Evolutionary conservation across 2,888 invertebrate species (phyloP).

Genomic region (Stenchaetothrips biformis): DNA sequence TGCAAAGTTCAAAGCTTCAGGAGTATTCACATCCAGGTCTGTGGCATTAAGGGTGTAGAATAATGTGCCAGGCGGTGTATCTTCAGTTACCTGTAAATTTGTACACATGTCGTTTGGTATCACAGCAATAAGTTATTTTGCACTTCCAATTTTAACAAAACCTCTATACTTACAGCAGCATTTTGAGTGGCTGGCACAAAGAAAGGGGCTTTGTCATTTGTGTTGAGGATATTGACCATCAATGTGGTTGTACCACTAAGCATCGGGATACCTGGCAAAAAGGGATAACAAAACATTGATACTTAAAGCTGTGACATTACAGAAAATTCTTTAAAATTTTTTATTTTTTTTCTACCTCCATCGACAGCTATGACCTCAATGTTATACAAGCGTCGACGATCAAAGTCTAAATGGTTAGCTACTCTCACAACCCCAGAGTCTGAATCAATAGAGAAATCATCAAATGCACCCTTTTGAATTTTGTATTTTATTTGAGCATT

Average conservation of each 20-base stretch:
- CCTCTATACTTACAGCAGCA: slow-evolving; percentile 56
- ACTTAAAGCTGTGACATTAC: background rate
- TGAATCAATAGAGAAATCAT: slow-evolving; percentile 77
- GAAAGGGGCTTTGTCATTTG: slow-evolving; percentile 81
- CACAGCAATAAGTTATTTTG: slow-evolving; percentile 13
- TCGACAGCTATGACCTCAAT: slow-evolving; percentile 79
- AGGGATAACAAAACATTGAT: slow-evolving; percentile 27
- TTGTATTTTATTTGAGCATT: slow-evolving; percentile 77
- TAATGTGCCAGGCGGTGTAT: slow-evolving; percentile 64
- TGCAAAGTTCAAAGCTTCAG: slow-evolving; percentile 61
- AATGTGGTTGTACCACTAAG: slow-evolving; percentile 75
- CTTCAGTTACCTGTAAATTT: slow-evolving; percentile 61
- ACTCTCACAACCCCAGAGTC: slow-evolving; percentile 70
- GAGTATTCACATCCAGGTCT: slow-evolving; percentile 72
- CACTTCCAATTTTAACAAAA: slow-evolving; percentile 17
- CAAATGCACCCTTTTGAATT: slow-evolving; percentile 78
- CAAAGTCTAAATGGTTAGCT: slow-evolving; percentile 74
- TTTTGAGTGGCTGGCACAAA: slow-evolving; percentile 74
- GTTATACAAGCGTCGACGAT: slow-evolving; percentile 70
- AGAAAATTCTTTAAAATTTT: slow-evolving; percentile 9
- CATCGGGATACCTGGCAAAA: slow-evolving; percentile 62
- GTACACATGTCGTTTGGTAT: slow-evolving; percentile 7
- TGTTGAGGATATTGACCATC: slow-evolving; percentile 73
- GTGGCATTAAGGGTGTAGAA: slow-evolving; percentile 68
- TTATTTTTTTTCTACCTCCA: slow-evolving; percentile 51